A percentile compares a stretch with the other conserved stretches of the same genome.
phyloP scores from a whole-genome alignment of 30 jellyfish, hydroid and myxozoan species.

The Aurelia aurita region DNA sequence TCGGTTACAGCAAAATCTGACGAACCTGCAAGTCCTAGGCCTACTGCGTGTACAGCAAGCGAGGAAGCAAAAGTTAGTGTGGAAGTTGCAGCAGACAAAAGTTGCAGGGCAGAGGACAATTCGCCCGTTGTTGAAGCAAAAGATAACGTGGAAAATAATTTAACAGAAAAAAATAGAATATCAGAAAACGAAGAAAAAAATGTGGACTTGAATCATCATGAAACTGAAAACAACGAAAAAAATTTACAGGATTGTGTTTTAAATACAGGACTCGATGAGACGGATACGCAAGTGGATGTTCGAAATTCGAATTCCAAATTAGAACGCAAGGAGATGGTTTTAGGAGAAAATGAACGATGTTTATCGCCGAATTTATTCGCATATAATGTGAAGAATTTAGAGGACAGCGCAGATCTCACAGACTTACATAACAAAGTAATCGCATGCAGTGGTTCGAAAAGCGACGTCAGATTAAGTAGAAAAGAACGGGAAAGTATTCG shows the following conservation, averaged over 20 bases:
- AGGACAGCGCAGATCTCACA: background rate
- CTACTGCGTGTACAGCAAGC: background rate
- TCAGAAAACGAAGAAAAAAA: conserved; percentile 15
- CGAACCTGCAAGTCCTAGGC: too few relatives aligned
- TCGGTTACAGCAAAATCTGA: too few relatives aligned
- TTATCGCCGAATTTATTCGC: conserved; percentile 4
- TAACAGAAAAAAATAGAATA: background rate
- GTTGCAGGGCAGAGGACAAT: background rate
- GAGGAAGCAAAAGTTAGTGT: background rate
- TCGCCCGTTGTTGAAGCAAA: background rate
- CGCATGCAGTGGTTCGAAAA: background rate
- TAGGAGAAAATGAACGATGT: background rate
- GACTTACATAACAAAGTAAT: conserved; percentile 15
- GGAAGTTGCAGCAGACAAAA: background rate
- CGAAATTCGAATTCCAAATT: too few relatives aligned
- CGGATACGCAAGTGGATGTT: too few relatives aligned
- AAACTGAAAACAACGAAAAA: background rate
- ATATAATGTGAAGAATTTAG: background rate
- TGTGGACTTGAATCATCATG: conserved; percentile 6
- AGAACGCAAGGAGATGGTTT: too few relatives aligned
- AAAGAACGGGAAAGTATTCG: conserved; percentile 40
- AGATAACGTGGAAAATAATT: background rate
- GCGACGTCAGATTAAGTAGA: background rate
- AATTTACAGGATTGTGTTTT: background rate
- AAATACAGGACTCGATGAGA: conserved; percentile 19